A percentile compares a stretch with the other conserved stretches of the same genome.
Evolutionary conservation across 2,888 invertebrate genomes (phyloP).

Genomic region (Papilio gigon): DNA sequence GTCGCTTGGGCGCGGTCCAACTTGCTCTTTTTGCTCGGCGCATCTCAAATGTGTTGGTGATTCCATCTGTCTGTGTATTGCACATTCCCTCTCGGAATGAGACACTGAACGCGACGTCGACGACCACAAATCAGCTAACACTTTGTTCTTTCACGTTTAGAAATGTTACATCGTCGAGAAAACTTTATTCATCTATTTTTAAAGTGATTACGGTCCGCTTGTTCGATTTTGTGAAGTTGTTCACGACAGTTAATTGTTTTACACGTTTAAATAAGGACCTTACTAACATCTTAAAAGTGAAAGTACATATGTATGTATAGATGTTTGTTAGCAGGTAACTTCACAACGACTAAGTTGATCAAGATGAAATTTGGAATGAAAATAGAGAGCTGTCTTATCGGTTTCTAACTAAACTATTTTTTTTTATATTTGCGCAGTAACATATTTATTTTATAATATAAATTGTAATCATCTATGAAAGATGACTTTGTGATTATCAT

Average conservation of each 20-base stretch:
- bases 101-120: slow-evolving; percentile 62
- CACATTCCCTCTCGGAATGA: slow-evolving; percentile 67
- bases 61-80: slow-evolving; percentile 53
- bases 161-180: slow-evolving; percentile 61
- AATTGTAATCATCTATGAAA: too few species aligned
- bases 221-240: slow-evolving; percentile 58
- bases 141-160: slow-evolving; percentile 75
- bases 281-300: too few species aligned
- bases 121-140: slow-evolving; percentile 76
- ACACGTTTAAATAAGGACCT: slow-evolving; percentile 56
- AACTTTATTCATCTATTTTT: slow-evolving; percentile 67
- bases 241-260: slow-evolving; percentile 52
- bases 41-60: slow-evolving; percentile 53
- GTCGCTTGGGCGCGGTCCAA: slow-evolving; percentile 76
- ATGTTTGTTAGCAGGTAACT: too few species aligned
- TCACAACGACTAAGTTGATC: too few species aligned
- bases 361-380: too few species aligned
- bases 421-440: too few species aligned
- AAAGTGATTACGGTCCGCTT: slow-evolving; percentile 67
- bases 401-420: too few species aligned
- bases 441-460: too few species aligned
- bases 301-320: too few species aligned
- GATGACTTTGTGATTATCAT: too few species aligned
- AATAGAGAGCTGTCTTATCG: too few species aligned
- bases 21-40: slow-evolving; percentile 69